phyloP scores from a whole-genome alignment of 1,140 invertebrate species.

The Schlechtendalia chinensis region DNA sequence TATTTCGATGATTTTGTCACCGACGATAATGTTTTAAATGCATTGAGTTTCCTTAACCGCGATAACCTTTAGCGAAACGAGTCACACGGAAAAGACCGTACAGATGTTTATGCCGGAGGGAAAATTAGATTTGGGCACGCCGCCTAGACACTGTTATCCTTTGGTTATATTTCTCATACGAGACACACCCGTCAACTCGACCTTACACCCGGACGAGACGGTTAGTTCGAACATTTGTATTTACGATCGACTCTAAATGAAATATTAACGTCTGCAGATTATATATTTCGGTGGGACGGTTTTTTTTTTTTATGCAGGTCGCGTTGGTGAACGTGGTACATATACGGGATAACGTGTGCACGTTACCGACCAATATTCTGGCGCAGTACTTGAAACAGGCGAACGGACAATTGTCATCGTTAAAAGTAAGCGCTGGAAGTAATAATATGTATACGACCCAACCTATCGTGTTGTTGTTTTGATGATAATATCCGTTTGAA shows the following conservation, averaged over 20 bases:
- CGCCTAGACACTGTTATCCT: constrained; percentile 71
- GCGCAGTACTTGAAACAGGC: constrained; percentile 80
- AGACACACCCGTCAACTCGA: constrained; percentile 60
- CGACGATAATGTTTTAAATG: too few species aligned
- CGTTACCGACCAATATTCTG: constrained; percentile 72
- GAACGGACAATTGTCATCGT: constrained; percentile 74
- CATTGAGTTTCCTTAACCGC: constrained; percentile 50
- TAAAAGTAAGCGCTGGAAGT: constrained; percentile 76
- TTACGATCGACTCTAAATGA: too few species aligned
- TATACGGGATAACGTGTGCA: constrained; percentile 74
- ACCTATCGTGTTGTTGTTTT: too few species aligned
- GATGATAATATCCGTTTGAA: too few species aligned
- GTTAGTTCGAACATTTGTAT: constrained; percentile 57
- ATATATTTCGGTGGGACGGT: too few species aligned
- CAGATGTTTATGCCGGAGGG: constrained; percentile 64
- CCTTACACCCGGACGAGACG: constrained; percentile 71
- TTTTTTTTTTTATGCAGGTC: constrained; percentile 60
- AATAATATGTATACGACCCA: too few species aligned
- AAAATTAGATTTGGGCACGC: constrained; percentile 67
- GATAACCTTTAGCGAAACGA: constrained; percentile 55
- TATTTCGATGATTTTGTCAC: too few species aligned
- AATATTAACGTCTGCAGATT: too few species aligned
- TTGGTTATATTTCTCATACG: constrained; percentile 71
- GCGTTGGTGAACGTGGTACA: constrained; percentile 76
- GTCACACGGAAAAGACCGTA: constrained; percentile 67